A percentile compares a stretch with the other conserved stretches of the same genome.
These are phyloP conservation scores for Protosalanx chinensis DNA, from an alignment of 2,797 vertebrate genomes.

Conservation along the genomic window DNA sequence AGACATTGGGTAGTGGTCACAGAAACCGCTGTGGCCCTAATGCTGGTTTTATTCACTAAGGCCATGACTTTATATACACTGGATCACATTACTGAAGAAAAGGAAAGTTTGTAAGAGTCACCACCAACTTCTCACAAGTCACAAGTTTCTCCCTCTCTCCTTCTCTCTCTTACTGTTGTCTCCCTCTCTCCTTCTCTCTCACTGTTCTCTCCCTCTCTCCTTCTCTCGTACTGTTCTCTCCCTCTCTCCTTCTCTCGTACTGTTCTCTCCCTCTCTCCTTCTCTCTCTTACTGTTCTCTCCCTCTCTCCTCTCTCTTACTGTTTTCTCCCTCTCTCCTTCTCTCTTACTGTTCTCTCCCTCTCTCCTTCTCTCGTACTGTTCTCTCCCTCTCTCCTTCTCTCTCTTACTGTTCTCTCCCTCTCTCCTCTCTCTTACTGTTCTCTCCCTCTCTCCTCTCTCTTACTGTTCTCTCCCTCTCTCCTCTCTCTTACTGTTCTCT, in stretches of 20 bases:
- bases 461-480: too few relatives aligned
- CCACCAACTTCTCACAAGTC: background rate
- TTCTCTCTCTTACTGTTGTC: background rate
- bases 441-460: too few relatives aligned
- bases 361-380: too few relatives aligned
- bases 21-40: background rate
- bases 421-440: too few relatives aligned
- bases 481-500: too few relatives aligned
- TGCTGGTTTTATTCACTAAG: background rate
- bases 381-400: too few relatives aligned
- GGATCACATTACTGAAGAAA: constrained; percentile 13
- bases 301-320: background rate
- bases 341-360: background rate
- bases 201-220: too few relatives aligned
- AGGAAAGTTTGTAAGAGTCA: constrained; percentile 7
- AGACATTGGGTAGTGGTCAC: background rate
- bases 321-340: background rate
- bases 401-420: too few relatives aligned
- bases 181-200: too few relatives aligned
- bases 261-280: too few relatives aligned
- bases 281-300: background rate
- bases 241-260: too few relatives aligned
- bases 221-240: too few relatives aligned
- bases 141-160: background rate
- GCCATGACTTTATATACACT: background rate